Conservation (phyloP, 2,888 invertebrate genomes). For the Proisotoma minuta region DNA sequence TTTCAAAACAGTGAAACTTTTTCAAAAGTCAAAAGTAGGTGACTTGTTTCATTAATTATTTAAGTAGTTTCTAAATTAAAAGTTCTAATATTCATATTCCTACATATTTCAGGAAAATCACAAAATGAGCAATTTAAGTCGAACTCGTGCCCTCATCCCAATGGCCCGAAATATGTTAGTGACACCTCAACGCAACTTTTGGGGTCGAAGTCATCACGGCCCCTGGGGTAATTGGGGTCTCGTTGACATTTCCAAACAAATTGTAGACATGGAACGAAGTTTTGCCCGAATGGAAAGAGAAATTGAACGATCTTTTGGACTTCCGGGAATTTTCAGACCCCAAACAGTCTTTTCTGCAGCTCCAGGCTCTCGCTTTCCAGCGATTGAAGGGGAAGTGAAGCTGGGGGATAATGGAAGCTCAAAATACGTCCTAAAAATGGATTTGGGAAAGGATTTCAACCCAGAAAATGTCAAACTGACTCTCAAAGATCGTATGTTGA, state of each 20-base stretch:
- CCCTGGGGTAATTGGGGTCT: conserved; percentile 2
- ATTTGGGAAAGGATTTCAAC: conserved; percentile 41
- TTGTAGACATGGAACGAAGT: conserved; percentile 28
- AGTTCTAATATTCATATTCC: no score
- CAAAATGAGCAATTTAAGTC: not conserved
- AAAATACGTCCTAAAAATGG: conserved; percentile 45
- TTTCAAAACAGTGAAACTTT: no score
- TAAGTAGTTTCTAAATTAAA: no score
- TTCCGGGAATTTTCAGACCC: not conserved
- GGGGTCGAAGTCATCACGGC: conserved; percentile 4
- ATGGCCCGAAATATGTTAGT: not conserved
- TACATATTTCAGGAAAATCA: not conserved
- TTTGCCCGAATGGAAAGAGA: conserved; percentile 33
- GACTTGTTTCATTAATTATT: no score
- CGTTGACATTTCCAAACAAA: conserved; percentile 18
- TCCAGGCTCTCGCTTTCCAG: conserved; percentile 6
- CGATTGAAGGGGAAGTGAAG: conserved; percentile 13
- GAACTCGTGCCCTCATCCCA: not conserved
- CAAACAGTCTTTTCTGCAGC: not conserved
- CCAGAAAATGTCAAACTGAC: conserved; percentile 48
- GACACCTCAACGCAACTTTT: not conserved
- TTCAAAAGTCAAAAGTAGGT: no score
- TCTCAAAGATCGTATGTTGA: conserved; percentile 42
- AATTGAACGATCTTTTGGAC: conserved; percentile 10
- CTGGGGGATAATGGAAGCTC: conserved; percentile 18